These are phyloP conservation scores for Drosophila koepferae DNA, from an alignment of 2,888 invertebrate genomes.

Conservation along the genomic window DNA sequence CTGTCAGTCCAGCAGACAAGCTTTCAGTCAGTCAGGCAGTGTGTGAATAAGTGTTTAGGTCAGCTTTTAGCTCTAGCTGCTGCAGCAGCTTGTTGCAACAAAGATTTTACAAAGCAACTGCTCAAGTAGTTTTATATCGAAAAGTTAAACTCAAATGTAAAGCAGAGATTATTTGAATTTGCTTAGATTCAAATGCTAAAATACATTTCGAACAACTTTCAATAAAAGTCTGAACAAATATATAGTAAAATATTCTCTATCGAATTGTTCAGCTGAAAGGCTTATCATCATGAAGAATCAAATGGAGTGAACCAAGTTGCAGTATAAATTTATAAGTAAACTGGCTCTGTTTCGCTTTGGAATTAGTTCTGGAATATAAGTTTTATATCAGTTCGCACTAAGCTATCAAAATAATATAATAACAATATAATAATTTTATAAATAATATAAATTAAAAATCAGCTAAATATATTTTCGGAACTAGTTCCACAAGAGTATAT, in stretches of 20 bases:
- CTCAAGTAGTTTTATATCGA: slow-evolving; percentile 1
- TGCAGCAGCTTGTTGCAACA: not conserved
- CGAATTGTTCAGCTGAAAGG: too few relatives aligned
- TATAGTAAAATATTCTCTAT: too few relatives aligned
- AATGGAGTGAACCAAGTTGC: too few relatives aligned
- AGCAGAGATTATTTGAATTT: not conserved
- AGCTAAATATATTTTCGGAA: too few relatives aligned
- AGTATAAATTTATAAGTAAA: too few relatives aligned
- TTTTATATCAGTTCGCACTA: too few relatives aligned
- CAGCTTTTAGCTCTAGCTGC: slow-evolving; percentile 1
- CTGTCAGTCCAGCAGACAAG: slow-evolving; percentile 17
- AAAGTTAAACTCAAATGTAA: not conserved
- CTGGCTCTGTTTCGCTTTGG: too few relatives aligned
- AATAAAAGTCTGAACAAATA: not conserved
- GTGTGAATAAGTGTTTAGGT: not conserved
- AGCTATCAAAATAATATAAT: too few relatives aligned
- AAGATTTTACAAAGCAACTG: not conserved
- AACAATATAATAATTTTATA: too few relatives aligned
- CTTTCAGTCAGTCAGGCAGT: slow-evolving; percentile 14
- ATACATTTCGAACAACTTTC: not conserved
- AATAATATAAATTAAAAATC: too few relatives aligned
- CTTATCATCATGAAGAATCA: too few relatives aligned
- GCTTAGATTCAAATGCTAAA: not conserved
- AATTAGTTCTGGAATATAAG: too few relatives aligned
- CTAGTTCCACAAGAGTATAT: not conserved